Evolutionary conservation across 2,113 vertebrate species (phyloP).

Genomic region (Percina caprodes): DNA sequence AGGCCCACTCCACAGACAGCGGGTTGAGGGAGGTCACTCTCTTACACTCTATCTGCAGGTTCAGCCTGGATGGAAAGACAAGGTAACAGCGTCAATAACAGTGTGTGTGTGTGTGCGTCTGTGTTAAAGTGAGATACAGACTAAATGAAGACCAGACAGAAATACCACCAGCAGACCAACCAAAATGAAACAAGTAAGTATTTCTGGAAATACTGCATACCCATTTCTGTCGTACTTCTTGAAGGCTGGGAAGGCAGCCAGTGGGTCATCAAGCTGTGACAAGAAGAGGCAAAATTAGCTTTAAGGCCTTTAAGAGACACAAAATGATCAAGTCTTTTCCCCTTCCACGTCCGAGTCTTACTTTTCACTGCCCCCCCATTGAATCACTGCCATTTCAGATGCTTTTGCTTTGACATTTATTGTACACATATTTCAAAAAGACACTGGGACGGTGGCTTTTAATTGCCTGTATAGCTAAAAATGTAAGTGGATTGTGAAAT

Average conservation of each 20-base stretch:
- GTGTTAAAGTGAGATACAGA: constrained; percentile 1
- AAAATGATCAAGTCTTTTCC: neutral
- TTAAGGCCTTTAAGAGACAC: neutral
- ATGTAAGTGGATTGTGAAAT: neutral
- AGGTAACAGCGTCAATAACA: constrained; percentile 2
- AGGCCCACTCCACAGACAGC: constrained; percentile 92
- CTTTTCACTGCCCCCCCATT: neutral
- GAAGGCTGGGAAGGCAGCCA: constrained; percentile 93
- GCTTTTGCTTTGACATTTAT: neutral
- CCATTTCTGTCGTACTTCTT: constrained; percentile 96
- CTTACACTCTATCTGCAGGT: constrained; percentile 92
- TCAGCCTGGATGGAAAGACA: constrained; percentile 81
- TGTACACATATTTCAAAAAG: neutral
- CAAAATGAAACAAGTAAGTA: constrained; percentile 14
- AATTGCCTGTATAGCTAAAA: neutral
- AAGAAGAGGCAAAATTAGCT: constrained; percentile 36
- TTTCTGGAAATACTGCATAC: constrained; percentile 78
- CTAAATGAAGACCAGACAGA: neutral
- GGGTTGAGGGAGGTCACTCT: constrained; percentile 88
- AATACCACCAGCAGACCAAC: neutral
- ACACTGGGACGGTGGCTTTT: neutral
- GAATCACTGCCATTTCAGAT: neutral
- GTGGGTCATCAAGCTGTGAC: constrained; percentile 90
- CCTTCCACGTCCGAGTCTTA: neutral
- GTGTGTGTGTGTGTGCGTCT: neutral